Evolutionary conservation across 2,888 invertebrate genomes (phyloP).

Genomic region (Drosophila anceps): DNA sequence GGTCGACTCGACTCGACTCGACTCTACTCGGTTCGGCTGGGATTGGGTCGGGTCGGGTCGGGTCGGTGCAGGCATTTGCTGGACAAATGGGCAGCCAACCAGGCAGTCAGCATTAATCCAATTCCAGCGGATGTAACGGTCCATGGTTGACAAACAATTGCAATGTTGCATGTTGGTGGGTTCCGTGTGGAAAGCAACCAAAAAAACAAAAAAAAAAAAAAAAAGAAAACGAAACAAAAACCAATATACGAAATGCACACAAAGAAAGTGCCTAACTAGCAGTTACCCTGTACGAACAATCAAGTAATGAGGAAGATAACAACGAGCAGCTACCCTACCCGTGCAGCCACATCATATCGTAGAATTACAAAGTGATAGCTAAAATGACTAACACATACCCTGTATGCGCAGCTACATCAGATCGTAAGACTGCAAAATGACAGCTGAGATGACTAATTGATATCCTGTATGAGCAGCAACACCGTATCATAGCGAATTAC

Average conservation of each 20-base stretch:
- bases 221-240: background rate
- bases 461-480: background rate
- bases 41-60: background rate
- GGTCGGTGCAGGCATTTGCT: conserved; percentile 3
- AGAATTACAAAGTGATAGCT: background rate
- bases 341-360: no score
- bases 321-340: background rate
- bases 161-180: conserved; percentile 57
- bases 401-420: no score
- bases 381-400: background rate
- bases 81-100: conserved; percentile 30
- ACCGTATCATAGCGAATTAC: background rate
- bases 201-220: background rate
- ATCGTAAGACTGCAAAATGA: background rate
- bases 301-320: background rate
- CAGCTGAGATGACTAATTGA: background rate
- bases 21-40: background rate
- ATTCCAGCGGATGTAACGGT: conserved; percentile 84
- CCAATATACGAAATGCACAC: background rate
- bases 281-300: background rate
- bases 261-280: background rate
- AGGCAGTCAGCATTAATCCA: conserved; percentile 68
- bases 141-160: conserved; percentile 83
- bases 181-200: conserved; percentile 32
- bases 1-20: background rate